phyloP scores from a whole-genome alignment of 35 echinoderm and acorn worm genomes.

The Nesometra sesokonis region DNA sequence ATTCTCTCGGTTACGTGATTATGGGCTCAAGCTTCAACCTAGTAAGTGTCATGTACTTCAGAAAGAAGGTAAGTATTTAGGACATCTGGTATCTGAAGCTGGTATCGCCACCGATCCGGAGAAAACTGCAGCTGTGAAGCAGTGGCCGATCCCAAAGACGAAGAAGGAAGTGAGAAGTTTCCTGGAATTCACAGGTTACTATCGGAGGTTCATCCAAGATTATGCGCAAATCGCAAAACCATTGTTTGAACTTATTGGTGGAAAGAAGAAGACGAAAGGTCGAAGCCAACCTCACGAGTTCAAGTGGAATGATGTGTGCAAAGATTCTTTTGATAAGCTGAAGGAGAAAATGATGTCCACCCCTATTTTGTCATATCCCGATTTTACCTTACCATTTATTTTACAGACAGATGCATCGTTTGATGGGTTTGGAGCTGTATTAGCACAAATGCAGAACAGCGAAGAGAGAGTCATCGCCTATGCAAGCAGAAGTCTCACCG shows the following conservation, averaged over 20 bases:
- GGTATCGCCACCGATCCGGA: constrained; percentile 31
- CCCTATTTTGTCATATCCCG: background rate
- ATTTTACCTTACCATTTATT: constrained; percentile 16
- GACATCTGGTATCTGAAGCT: constrained; percentile 21
- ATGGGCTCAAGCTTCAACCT: constrained; percentile 27
- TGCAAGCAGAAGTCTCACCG: background rate
- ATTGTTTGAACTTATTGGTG: background rate
- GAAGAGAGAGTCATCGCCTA: constrained; percentile 22
- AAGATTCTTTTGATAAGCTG: background rate
- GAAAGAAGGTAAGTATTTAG: constrained; percentile 16
- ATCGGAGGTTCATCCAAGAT: constrained; percentile 21
- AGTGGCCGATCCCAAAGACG: constrained; percentile 27
- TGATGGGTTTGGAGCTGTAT: constrained; percentile 27
- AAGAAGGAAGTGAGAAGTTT: constrained; percentile 16
- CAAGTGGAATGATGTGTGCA: background rate
- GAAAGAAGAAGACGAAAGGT: no score
- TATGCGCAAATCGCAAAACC: constrained; percentile 26
- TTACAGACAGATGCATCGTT: constrained; percentile 44
- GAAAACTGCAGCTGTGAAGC: constrained; percentile 24
- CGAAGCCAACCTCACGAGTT: background rate
- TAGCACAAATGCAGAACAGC: constrained; percentile 19
- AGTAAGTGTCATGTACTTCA: constrained; percentile 39
- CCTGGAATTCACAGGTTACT: constrained; percentile 23
- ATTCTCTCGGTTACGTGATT: background rate
- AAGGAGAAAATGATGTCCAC: background rate